Conservation (phyloP, 2,797 vertebrate genomes). For the Miopithecus talapoin region DNA sequence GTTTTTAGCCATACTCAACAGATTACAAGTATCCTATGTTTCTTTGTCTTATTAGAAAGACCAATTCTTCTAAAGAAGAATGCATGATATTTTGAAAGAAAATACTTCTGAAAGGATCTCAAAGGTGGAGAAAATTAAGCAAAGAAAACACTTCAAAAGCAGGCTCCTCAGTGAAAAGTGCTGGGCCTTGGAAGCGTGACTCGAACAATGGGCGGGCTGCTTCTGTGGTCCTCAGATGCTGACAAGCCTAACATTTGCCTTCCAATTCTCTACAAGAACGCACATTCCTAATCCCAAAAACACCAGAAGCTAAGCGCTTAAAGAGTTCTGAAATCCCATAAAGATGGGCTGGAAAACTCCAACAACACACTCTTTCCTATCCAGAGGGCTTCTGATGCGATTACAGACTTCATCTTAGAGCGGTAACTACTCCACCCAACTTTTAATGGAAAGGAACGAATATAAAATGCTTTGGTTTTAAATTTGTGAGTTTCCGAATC, state of each 20-base stretch:
- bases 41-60: constrained; percentile 59
- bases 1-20: constrained; percentile 43
- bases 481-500: background rate
- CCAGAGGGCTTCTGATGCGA: constrained; percentile 4
- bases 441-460: background rate
- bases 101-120: constrained; percentile 46
- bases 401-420: background rate
- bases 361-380: background rate
- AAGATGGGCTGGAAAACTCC: constrained; percentile 34
- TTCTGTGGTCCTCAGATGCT: background rate
- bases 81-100: constrained; percentile 54
- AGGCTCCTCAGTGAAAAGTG: background rate
- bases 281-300: background rate
- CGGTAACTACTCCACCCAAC: background rate
- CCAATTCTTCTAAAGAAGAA: constrained; percentile 50
- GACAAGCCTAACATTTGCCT: constrained; percentile 16
- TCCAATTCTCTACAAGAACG: background rate
- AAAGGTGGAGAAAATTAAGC: constrained; percentile 50
- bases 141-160: constrained; percentile 50
- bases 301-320: background rate
- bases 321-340: constrained; percentile 33
- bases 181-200: background rate
- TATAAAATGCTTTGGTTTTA: constrained; percentile 44
- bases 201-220: background rate
- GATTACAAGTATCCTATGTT: constrained; percentile 44